These are phyloP conservation scores for Emydocephalus ijimae DNA, from an alignment of 2,113 vertebrate genomes.

Conservation along the genomic window DNA sequence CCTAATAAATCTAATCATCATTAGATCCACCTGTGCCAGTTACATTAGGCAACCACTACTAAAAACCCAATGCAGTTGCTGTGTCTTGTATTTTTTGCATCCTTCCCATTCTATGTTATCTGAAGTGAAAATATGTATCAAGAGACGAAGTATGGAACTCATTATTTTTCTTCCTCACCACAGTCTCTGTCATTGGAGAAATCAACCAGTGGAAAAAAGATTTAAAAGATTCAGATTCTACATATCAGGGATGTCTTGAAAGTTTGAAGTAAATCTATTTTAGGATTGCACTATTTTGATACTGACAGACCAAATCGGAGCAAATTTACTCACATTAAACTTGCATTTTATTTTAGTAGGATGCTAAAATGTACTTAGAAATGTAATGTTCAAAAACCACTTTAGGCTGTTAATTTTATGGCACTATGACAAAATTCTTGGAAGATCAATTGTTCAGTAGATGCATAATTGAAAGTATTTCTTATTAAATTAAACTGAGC, in stretches of 20 bases:
- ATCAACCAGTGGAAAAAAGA: neutral
- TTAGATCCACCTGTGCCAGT: neutral
- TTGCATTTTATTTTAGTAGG: neutral
- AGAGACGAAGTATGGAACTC: neutral
- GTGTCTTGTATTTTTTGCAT: neutral
- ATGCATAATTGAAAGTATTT: neutral
- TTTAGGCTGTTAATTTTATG: neutral
- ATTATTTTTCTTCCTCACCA: neutral
- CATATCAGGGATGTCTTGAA: neutral
- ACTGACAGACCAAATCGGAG: neutral
- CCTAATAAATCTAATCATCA: neutral
- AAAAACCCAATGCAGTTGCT: neutral
- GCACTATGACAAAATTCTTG: neutral
- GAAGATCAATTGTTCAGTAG: neutral
- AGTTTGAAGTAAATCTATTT: neutral
- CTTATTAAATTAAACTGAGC: neutral
- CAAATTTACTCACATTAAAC: neutral
- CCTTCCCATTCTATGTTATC: neutral
- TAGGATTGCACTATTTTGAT: neutral
- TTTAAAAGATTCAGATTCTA: neutral
- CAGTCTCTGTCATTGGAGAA: neutral
- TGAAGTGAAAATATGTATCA: neutral
- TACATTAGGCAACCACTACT: neutral
- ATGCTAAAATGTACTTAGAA: neutral
- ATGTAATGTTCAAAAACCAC: neutral